These are phyloP conservation scores for Mormyrus hasselquistii DNA, from an alignment of 2,797 vertebrate genomes.

Conservation along the genomic window DNA sequence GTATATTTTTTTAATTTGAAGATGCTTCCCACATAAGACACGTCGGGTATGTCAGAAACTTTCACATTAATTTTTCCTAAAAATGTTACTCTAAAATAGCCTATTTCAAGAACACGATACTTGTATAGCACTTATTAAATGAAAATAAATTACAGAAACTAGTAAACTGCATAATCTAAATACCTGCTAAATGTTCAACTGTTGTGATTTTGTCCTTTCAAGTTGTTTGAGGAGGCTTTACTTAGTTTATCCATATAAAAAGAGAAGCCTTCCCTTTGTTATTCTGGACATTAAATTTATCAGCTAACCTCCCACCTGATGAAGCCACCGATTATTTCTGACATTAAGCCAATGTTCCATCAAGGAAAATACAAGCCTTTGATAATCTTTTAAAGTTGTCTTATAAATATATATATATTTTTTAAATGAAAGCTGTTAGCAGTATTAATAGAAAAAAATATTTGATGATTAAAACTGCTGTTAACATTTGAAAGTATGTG, in stretches of 20 bases:
- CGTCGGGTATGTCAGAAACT: conserved; percentile 53
- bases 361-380: conserved; percentile 28
- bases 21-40: conserved; percentile 49
- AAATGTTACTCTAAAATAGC: conserved; percentile 47
- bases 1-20: conserved; percentile 54
- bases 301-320: background rate
- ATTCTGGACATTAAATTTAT: background rate
- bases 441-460: conserved; percentile 67
- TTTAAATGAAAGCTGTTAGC: conserved; percentile 74
- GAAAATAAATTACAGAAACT: background rate
- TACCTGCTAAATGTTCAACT: background rate
- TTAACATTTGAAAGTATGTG: conserved; percentile 50
- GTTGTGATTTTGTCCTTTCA: background rate
- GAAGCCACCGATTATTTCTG: background rate
- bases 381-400: conserved; percentile 67
- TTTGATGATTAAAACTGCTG: conserved; percentile 58
- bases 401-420: conserved; percentile 65
- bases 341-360: conserved; percentile 29
- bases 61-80: conserved; percentile 48
- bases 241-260: background rate
- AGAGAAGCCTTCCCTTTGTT: background rate
- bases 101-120: background rate
- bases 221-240: background rate
- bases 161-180: background rate
- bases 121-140: background rate